Conservation (phyloP, 2,888 invertebrate genomes). For the Sthenelais limicola region DNA sequence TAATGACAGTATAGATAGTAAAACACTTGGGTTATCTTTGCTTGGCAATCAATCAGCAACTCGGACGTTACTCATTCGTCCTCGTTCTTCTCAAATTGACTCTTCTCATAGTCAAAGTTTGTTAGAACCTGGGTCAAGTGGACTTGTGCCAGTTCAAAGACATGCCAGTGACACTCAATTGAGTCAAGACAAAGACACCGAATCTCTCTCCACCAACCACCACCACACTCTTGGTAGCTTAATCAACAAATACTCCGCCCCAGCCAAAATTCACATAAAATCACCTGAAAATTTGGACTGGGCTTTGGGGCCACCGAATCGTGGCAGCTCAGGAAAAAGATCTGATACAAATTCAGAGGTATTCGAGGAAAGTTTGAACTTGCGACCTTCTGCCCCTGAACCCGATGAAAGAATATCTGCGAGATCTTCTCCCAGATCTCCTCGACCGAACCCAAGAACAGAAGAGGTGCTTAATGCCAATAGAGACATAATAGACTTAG, state of each 20-base stretch:
- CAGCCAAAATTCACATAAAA: not conserved
- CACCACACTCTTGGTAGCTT: not conserved
- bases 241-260: not conserved
- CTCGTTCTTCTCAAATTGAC: not conserved
- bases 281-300: not conserved
- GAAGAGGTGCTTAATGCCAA: not conserved
- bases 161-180: constrained; percentile 7
- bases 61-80: not conserved
- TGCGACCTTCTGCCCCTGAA: constrained; percentile 8
- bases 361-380: too few species aligned
- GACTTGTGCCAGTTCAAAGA: not conserved
- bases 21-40: too few species aligned
- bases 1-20: too few species aligned
- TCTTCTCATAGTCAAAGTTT: not conserved
- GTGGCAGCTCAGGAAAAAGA: not conserved
- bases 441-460: not conserved
- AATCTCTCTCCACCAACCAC: not conserved
- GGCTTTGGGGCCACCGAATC: not conserved
- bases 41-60: too few species aligned
- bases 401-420: not conserved
- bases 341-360: too few species aligned
- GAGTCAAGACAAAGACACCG: too few species aligned
- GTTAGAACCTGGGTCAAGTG: not conserved
- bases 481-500: not conserved
- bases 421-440: not conserved